These are phyloP conservation scores for Aromia moschata DNA, from an alignment of 2,888 invertebrate species.

Conservation along the genomic window DNA sequence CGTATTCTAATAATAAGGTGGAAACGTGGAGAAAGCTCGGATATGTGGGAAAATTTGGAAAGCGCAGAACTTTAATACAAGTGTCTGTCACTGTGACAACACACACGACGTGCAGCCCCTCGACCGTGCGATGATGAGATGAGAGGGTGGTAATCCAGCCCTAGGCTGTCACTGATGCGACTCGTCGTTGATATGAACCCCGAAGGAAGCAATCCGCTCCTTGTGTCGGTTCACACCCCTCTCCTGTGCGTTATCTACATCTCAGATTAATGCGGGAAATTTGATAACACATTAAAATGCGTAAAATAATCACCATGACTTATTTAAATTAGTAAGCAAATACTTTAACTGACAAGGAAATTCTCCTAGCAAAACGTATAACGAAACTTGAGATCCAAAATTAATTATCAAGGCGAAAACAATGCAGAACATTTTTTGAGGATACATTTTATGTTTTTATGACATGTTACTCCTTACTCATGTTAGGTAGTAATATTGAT, in stretches of 20 bases:
- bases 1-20: constrained; percentile 22
- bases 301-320: no score
- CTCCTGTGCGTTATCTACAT: constrained; percentile 6
- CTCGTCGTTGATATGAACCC: constrained; percentile 44
- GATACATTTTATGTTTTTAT: no score
- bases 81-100: constrained; percentile 45
- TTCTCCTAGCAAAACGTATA: no score
- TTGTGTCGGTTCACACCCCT: not conserved
- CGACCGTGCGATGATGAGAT: constrained; percentile 51
- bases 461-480: no score
- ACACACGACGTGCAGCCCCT: constrained; percentile 44
- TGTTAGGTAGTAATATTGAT: no score
- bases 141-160: constrained; percentile 58
- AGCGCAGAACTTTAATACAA: constrained; percentile 43
- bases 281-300: no score
- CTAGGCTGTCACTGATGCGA: constrained; percentile 48
- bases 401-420: no score
- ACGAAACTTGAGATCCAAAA: no score
- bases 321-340: no score
- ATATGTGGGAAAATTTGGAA: constrained; percentile 32
- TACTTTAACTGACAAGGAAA: no score
- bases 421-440: no score
- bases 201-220: constrained; percentile 31
- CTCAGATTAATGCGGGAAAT: constrained; percentile 4
- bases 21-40: constrained; percentile 24